These are phyloP conservation scores for Varroa destructor DNA, from an alignment of 1,140 invertebrate genomes.

Conservation along the genomic window DNA sequence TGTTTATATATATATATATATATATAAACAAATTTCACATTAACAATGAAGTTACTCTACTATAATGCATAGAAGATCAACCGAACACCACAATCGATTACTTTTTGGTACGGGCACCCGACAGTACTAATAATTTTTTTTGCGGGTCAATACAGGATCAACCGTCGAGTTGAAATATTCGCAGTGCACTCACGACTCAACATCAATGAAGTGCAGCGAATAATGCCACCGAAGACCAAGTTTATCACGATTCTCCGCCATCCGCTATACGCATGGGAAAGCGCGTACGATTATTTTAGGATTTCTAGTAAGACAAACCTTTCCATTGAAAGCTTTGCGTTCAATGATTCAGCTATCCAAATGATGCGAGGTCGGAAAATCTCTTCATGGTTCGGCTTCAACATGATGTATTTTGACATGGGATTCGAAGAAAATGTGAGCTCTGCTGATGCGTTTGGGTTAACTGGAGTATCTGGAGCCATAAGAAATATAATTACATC, in stretches of 20 bases:
- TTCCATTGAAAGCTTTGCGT: background rate
- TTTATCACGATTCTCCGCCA: conserved; percentile 16
- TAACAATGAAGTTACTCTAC: too few species aligned
- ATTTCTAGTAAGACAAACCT: background rate
- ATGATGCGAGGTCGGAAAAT: background rate
- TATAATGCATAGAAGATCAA: too few species aligned
- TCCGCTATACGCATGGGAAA: background rate
- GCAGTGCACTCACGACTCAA: conserved; percentile 1
- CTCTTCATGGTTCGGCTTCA: conserved; percentile 12
- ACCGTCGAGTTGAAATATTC: conserved; percentile 10
- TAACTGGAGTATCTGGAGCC: too few species aligned
- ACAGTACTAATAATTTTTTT: background rate
- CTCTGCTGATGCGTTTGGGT: background rate
- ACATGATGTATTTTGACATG: conserved; percentile 7
- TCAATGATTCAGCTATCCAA: background rate
- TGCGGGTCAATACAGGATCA: background rate
- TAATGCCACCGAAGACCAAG: conserved; percentile 2
- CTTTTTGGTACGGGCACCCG: too few species aligned
- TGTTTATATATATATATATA: too few species aligned
- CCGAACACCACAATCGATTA: too few species aligned
- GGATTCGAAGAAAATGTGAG: conserved; percentile 19
- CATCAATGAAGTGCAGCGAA: background rate
- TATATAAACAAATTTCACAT: too few species aligned
- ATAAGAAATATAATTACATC: too few species aligned
- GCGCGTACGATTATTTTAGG: conserved; percentile 11